phyloP scores from a whole-genome alignment of 2,797 vertebrate genomes.

The Danio aesculapii region DNA sequence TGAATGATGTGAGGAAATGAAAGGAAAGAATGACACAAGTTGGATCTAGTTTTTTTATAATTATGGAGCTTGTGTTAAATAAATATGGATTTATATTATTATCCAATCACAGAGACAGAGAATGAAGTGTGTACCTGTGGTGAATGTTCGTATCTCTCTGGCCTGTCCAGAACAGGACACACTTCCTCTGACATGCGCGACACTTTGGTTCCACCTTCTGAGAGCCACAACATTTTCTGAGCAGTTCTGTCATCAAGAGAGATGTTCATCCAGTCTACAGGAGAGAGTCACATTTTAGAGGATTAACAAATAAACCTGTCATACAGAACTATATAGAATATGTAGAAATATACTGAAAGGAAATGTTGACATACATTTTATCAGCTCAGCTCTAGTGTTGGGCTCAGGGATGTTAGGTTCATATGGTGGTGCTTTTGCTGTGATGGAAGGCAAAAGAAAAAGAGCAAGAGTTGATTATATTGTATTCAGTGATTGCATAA shows the following conservation, averaged over 20 bases:
- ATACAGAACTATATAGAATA: background rate
- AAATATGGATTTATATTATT: background rate
- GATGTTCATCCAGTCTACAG: slow-evolving; percentile 77
- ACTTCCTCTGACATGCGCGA: slow-evolving; percentile 72
- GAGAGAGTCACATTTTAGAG: background rate
- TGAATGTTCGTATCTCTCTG: slow-evolving; percentile 79
- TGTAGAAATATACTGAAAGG: background rate
- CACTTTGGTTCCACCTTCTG: slow-evolving; percentile 75
- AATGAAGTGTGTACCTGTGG: slow-evolving; percentile 74
- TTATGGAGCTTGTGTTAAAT: too few species aligned
- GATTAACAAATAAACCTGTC: background rate
- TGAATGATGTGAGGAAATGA: too few species aligned
- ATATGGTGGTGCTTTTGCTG: slow-evolving; percentile 71
- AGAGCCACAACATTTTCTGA: slow-evolving; percentile 82
- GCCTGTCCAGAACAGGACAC: slow-evolving; percentile 80
- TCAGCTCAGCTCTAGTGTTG: slow-evolving; percentile 75
- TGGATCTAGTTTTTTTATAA: too few species aligned
- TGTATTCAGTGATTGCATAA: slow-evolving; percentile 2
- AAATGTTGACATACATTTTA: slow-evolving; percentile 71
- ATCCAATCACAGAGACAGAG: too few species aligned
- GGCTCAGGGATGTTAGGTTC: slow-evolving; percentile 79
- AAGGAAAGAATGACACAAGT: too few species aligned
- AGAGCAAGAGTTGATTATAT: slow-evolving; percentile 17
- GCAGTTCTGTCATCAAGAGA: slow-evolving; percentile 80
- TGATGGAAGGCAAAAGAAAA: slow-evolving; percentile 12